Conservation (phyloP, 1,140 invertebrate genomes). For the Cecropterus lyciades region DNA sequence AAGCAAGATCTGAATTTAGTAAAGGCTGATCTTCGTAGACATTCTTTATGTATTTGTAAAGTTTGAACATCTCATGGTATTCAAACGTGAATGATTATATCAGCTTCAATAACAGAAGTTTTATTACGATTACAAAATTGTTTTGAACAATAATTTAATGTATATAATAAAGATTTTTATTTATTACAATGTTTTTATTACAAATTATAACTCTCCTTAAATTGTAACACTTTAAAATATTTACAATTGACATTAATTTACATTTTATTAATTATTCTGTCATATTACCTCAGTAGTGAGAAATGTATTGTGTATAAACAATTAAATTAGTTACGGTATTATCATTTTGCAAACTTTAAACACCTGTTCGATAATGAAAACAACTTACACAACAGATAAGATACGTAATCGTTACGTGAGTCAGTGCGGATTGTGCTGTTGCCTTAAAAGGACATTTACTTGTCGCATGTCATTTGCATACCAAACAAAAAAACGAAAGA, state of each 20-base stretch:
- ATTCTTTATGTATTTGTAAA: slow-evolving; percentile 64
- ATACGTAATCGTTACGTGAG: slow-evolving; percentile 17
- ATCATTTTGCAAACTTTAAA: slow-evolving; percentile 3
- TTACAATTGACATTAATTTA: background rate
- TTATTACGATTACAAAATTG: slow-evolving; percentile 71
- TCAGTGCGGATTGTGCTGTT: slow-evolving; percentile 16
- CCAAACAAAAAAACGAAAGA: slow-evolving; percentile 9
- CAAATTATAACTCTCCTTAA: slow-evolving; percentile 1
- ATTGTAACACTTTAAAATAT: background rate
- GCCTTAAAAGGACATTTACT: slow-evolving; percentile 15
- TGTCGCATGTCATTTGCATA: slow-evolving; percentile 12
- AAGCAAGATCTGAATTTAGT: slow-evolving; percentile 66
- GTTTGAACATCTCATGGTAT: slow-evolving; percentile 49
- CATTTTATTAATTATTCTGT: background rate
- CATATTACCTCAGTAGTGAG: background rate
- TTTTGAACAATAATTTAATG: slow-evolving; percentile 79
- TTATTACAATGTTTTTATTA: slow-evolving; percentile 57
- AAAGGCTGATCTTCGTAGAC: slow-evolving; percentile 69
- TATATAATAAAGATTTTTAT: slow-evolving; percentile 82
- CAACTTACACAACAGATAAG: slow-evolving; percentile 3
- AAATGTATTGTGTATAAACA: slow-evolving; percentile 11
- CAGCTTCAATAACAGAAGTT: slow-evolving; percentile 78
- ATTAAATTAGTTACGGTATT: slow-evolving; percentile 1
- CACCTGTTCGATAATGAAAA: slow-evolving; percentile 11
- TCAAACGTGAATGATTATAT: slow-evolving; percentile 58